Evolutionary conservation across 2,888 invertebrate genomes (phyloP).

Genomic region (Glyphotaelius pellucidus): DNA sequence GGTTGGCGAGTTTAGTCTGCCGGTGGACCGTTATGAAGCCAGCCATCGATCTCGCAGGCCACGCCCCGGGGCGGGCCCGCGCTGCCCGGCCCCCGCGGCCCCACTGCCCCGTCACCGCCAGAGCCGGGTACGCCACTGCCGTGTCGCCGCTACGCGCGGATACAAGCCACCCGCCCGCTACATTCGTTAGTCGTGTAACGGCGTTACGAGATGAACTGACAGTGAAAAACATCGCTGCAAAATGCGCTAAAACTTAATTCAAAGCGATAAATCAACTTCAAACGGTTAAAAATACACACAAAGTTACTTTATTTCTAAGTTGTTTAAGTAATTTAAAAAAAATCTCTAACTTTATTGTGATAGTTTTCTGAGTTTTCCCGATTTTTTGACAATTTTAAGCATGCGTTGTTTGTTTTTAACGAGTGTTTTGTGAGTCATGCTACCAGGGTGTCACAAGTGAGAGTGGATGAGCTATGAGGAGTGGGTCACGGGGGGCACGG

Average conservation of each 20-base stretch:
- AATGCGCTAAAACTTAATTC: neutral
- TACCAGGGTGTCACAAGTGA: neutral
- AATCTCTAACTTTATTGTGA: neutral
- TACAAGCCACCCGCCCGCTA: neutral
- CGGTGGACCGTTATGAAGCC: slow-evolving; percentile 53
- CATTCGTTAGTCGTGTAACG: slow-evolving; percentile 37
- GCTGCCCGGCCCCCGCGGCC: neutral
- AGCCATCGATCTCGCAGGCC: slow-evolving; percentile 52
- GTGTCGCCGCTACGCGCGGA: neutral
- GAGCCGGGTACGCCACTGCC: neutral
- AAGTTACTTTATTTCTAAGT: neutral
- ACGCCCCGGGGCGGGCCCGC: slow-evolving; percentile 42
- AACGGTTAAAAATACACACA: neutral
- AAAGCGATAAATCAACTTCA: neutral
- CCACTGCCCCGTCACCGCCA: neutral
- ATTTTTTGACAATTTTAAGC: neutral
- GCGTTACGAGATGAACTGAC: neutral
- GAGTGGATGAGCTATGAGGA: slow-evolving; percentile 68
- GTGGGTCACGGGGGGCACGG: slow-evolving; percentile 57
- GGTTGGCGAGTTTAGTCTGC: slow-evolving; percentile 34
- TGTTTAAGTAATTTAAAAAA: neutral
- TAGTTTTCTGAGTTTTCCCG: neutral
- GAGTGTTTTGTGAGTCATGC: neutral
- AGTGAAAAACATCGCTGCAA: slow-evolving; percentile 25
- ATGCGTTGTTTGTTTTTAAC: neutral